Percentiles rank a stretch among this genome's conserved stretches.
These are phyloP conservation scores for Magallana angulata DNA, from an alignment of 1,140 invertebrate genomes.

Conservation along the genomic window DNA sequence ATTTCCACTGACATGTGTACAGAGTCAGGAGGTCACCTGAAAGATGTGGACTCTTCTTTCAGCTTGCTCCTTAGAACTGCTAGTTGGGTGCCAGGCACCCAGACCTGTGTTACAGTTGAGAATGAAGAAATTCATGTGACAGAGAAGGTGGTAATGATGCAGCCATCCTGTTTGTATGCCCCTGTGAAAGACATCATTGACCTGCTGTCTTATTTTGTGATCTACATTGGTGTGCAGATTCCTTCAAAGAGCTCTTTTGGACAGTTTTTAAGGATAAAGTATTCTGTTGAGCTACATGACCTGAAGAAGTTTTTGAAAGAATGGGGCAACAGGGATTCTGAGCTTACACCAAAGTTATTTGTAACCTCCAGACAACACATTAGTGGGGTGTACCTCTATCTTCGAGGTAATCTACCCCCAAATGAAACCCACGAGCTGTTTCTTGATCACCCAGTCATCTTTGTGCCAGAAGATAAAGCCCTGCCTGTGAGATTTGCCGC, in stretches of 20 bases:
- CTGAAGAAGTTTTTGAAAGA: conserved; percentile 64
- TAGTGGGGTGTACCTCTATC: conserved; percentile 67
- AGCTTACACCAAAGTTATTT: conserved; percentile 60
- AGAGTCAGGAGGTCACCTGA: conserved; percentile 31
- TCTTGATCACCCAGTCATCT: conserved; percentile 71
- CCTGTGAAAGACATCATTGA: conserved; percentile 54
- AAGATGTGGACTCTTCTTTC: conserved; percentile 64
- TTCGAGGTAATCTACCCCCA: conserved; percentile 63
- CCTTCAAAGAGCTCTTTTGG: conserved; percentile 60
- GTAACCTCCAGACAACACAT: conserved; percentile 67
- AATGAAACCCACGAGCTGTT: conserved; percentile 72
- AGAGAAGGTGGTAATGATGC: conserved; percentile 49
- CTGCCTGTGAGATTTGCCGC: not conserved
- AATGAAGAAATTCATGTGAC: conserved; percentile 29
- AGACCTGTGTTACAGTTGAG: conserved; percentile 44
- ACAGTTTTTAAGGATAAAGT: conserved; percentile 68
- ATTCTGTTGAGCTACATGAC: conserved; percentile 48
- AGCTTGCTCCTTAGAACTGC: conserved; percentile 61
- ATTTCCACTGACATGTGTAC: conserved; percentile 52
- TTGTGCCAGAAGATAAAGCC: conserved; percentile 64
- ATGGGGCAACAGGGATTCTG: conserved; percentile 63
- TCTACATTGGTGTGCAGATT: conserved; percentile 60
- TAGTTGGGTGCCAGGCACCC: conserved; percentile 69
- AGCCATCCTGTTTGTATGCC: conserved; percentile 64
- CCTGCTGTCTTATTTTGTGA: conserved; percentile 65